phyloP scores from a whole-genome alignment of 2,797 vertebrate genomes.

The Australoheros facetus region DNA sequence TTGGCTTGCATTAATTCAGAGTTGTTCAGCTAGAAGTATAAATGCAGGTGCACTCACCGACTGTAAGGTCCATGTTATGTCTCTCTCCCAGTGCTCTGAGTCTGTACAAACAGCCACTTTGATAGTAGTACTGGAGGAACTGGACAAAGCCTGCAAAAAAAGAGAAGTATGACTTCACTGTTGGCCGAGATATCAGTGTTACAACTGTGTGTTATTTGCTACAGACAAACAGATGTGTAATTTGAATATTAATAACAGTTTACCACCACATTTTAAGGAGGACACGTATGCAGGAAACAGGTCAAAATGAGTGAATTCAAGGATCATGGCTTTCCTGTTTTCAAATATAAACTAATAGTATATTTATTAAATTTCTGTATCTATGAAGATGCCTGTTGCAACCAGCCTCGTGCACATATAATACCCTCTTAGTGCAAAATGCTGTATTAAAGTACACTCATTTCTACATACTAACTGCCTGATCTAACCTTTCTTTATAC shows the following conservation, averaged over 20 bases:
- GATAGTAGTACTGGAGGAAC: slow-evolving; percentile 98
- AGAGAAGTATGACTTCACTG: background rate
- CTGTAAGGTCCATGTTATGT: slow-evolving; percentile 97
- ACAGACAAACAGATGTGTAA: background rate
- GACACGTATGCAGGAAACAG: background rate
- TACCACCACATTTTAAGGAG: background rate
- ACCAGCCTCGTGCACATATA: background rate
- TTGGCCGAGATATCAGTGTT: background rate
- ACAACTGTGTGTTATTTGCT: background rate
- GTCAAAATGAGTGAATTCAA: background rate
- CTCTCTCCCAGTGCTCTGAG: slow-evolving; percentile 91
- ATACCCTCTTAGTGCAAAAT: background rate
- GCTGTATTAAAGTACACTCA: too few relatives aligned
- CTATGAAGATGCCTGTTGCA: too few relatives aligned
- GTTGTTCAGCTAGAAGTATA: background rate
- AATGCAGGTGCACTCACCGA: slow-evolving; percentile 82
- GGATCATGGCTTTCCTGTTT: background rate
- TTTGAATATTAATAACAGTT: background rate
- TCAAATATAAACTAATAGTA: too few relatives aligned
- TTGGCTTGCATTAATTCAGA: background rate
- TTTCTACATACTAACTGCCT: background rate
- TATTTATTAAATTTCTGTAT: too few relatives aligned
- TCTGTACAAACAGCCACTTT: slow-evolving; percentile 94
- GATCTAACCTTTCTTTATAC: background rate
- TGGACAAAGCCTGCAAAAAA: slow-evolving; percentile 89